Base-by-base conservation (phyloP, 1,140 invertebrate genomes). In the Calliopsis andreniformis region DNA sequence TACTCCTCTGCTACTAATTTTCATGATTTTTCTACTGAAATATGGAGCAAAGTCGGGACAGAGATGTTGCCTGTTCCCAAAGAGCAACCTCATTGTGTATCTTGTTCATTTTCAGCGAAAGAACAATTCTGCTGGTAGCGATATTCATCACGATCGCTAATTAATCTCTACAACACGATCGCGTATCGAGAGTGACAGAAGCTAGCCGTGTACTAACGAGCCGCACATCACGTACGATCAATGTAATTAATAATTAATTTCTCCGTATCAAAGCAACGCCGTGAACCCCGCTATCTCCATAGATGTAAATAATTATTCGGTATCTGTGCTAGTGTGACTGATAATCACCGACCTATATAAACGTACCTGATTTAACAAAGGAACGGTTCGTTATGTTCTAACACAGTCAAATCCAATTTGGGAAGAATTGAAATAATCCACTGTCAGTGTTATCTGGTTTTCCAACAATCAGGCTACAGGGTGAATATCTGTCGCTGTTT, bases 241-340 rank as follows among this genome's bases (percentile, higher is more conserved):
- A 73, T 80, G 25, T 75, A 82, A 82, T 82, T 78, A 43, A 71
- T 70, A 78, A 82, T 81, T 82, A 82, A 77, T 82, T 63, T 61
- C 68, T 39, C 25, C 53, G 62, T 63, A 70, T 82, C 78, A 73
- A 73, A 72, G 56, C 63, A 35, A 16, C 61, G 14, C 45, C 53
- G 51, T 42, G 62, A 82, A 78, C 56, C 77, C 76, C 23, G 28
- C 28, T 47, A 30, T 53, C 79, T 72, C 68, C 42, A 23, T 62
- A 82, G 79, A 73, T 47, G 58, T 82, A 82, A 82, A 78, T 82
- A 82, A 82, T 82, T 82, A 82, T 82, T 39, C 62, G 47, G 78
- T 82, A 68, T 42, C 56, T 16, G 25, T 42, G 49, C 20, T 59
- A 63, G 59, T 53, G 64, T 30, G 25, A n/a, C 47, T 25, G 23